Evolutionary conservation across 2,888 invertebrate genomes (phyloP).

Genomic region (Encarsia formosa): DNA sequence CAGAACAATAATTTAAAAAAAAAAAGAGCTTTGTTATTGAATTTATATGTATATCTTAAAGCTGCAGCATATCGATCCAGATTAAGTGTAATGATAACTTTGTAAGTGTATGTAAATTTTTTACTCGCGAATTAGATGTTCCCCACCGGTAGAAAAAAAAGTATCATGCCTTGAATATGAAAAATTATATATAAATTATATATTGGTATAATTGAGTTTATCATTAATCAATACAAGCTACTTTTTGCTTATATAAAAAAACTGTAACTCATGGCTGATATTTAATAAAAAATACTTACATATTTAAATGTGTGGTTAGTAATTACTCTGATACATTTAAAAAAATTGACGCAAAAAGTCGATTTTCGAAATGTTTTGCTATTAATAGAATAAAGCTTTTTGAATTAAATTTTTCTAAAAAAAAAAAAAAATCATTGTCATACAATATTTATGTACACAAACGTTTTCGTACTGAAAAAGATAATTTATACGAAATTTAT

Average conservation of each 20-base stretch:
- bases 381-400: not conserved
- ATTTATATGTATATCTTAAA: constrained; percentile 17
- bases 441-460: constrained; percentile 7
- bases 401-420: constrained; percentile 17
- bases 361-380: not conserved
- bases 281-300: too few species aligned
- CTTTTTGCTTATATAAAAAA: not conserved
- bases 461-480: constrained; percentile 12
- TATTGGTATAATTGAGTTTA: too few species aligned
- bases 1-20: constrained; percentile 21
- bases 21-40: constrained; percentile 21
- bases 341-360: constrained; percentile 3
- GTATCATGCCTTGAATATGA: constrained; percentile 1
- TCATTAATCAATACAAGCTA: too few species aligned
- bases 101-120: constrained; percentile 11
- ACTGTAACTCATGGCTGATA: not conserved
- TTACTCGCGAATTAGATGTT: constrained; percentile 6
- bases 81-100: constrained; percentile 19
- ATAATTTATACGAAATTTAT: constrained; percentile 18
- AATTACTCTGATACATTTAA: too few species aligned
- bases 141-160: constrained; percentile 3
- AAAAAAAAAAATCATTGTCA: constrained; percentile 16
- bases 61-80: constrained; percentile 22
- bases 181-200: not conserved
- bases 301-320: too few species aligned